Base-by-base conservation (phyloP, 2,113 vertebrate genomes). In the Leiothrix lutea region DNA sequence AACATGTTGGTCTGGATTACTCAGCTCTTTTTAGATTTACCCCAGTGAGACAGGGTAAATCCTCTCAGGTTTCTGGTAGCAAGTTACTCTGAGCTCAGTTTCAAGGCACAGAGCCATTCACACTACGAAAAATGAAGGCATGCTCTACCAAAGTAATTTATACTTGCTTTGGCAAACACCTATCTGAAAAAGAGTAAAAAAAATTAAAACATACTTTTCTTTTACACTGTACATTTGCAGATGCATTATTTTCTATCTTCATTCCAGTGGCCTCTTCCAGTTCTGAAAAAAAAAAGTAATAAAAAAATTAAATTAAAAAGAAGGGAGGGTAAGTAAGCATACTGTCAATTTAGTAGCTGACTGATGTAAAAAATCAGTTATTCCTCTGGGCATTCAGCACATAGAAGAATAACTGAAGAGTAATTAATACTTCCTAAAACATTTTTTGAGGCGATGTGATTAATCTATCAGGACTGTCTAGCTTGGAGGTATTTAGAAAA, bases 191-290 rank as follows among this genome's bases (percentile, higher is more conserved):
- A 75, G 7, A 62, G 13, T 25, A n/a, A 2, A 20, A 88, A 54
- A 69, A 36, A 6, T 20, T 4, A 36, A 21, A 57, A 86, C 97
- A 93, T 98, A 99, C 99, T 97, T 98, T 98, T 96, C 93, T 97
- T 97, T 98, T 98, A 90, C 28, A 67, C 11, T 64, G 77, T 8
- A 77, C 79, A 31, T 94, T 98, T 85, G 95, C 91, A 56, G 82
- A 53, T 62, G 16, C 33, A 23, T 40, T 58, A 17, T 86, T 91
- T 78, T 96, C 86, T 64, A 88, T 48, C 66, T 89, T 95, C 72
- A 97, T 57, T 72, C 95, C 97, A 8, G 96, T 81, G 40, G 98
- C 97, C 51, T 97, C 95, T 96, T 99, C 99, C 33, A 99, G 94
- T 91, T 97, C 99, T 99, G 97, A 96, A 92, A 94, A 84, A 84